Evolutionary conservation across 2,888 invertebrate species (phyloP), one percentile per base, ranked within the genome.

Genomic region (Thera britannica): DNA sequence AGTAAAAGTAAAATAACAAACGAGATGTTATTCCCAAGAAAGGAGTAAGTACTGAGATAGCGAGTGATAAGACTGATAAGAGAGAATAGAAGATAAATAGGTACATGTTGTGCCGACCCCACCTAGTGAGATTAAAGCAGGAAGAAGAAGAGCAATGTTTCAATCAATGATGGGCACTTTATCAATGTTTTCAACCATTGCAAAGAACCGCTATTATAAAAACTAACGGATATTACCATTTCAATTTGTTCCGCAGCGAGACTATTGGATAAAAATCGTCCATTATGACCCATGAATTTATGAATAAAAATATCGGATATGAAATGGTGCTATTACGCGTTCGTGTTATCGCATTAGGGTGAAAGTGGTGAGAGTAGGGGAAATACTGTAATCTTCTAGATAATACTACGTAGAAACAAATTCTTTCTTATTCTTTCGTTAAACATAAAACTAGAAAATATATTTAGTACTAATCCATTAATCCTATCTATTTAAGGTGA

Each of bases 221-320:
- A 51, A 51, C 51, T 8, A 56, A 74, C 73, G 70, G 75, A 71
- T 75, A 84, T 84, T 85, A 79, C 79, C 83, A 83, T 85, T 83
- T 83, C 82, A 82, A 83, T 83, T 81, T 78, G 71, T 77, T 73
- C 77, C 81, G 80, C 74, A 74, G 75, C 74, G 79, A 76, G 79
- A 82, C 76, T 79, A 82, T 84, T 71, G 79, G 74, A 78, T 79
- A 77, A 83, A 84, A 84, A 83, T 81, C 80, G 67, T 69, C 67
- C 70, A 74, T 74, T 72, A 71, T 72, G 60, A 73, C 58, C 56
- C 63, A 63, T 64, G 67, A 68, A 68, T 68, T 63, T 63, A 63
- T 68, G 67, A 64, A 68, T 68, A 64, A 34, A 51, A 85, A 83
- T 84, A 78, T 72, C 73, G 68, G 62, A 63, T 60, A 62, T 65